Conservation (phyloP, 2,797 vertebrate species). For the Taenioides sp. region DNA sequence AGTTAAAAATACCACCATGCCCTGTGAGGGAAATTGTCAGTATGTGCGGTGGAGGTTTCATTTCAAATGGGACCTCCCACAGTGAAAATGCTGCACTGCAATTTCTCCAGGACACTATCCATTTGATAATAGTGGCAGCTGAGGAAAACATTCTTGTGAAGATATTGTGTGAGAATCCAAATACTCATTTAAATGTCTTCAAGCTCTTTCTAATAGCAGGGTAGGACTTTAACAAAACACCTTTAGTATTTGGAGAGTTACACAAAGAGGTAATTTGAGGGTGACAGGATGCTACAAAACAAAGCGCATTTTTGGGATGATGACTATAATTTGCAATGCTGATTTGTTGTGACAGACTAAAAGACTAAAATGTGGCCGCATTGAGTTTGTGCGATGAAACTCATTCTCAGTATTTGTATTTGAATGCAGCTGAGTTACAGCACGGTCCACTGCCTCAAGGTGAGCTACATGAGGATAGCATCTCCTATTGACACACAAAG, state of each 20-base stretch:
- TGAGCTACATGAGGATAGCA: conserved; percentile 59
- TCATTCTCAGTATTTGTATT: conserved; percentile 12
- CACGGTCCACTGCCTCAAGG: conserved; percentile 61
- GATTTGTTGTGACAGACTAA: conserved; percentile 18
- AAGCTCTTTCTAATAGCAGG: conserved; percentile 20
- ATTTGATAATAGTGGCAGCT: conserved; percentile 22
- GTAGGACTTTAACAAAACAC: conserved; percentile 20
- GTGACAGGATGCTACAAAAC: conserved; percentile 15
- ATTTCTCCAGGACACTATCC: conserved; percentile 33
- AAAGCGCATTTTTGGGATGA: conserved; percentile 4
- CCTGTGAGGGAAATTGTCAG: conserved; percentile 29
- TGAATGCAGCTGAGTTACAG: conserved; percentile 7
- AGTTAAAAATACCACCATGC: conserved; percentile 6
- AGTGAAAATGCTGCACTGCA: conserved; percentile 29
- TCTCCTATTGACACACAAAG: conserved; percentile 64
- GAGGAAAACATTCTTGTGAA: conserved; percentile 13
- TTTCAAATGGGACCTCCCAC: conserved; percentile 18
- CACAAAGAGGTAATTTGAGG: conserved; percentile 11
- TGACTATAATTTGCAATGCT: conserved; percentile 12
- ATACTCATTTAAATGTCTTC: conserved; percentile 25
- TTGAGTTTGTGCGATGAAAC: neutral
- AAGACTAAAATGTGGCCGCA: conserved; percentile 7
- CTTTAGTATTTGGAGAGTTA: conserved; percentile 22
- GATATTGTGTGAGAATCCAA: conserved; percentile 8
- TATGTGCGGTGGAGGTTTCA: conserved; percentile 19